Conservation (phyloP, 1,140 invertebrate genomes). For the Hypothenemus hampei region DNA sequence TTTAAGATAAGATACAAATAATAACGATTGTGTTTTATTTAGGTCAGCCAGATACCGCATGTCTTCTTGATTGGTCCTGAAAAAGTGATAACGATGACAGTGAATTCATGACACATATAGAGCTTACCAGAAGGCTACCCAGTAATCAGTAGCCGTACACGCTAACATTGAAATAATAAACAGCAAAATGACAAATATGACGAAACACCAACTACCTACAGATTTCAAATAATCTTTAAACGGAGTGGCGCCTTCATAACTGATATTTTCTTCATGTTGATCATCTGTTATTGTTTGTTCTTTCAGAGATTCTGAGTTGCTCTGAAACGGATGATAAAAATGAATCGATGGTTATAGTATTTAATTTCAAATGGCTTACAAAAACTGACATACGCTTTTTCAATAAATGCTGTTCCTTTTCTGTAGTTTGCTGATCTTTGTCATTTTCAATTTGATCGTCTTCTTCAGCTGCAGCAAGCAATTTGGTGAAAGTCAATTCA, state of each 20-base stretch:
- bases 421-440: too few species aligned
- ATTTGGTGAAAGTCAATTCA: conserved; percentile 54
- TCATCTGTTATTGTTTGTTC: conserved; percentile 21
- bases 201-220: conserved; percentile 55
- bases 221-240: conserved; percentile 58
- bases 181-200: conserved; percentile 50
- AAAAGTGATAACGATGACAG: too few species aligned
- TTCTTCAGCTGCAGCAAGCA: conserved; percentile 44
- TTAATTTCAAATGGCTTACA: conserved; percentile 8
- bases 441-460: conserved; percentile 43
- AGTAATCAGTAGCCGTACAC: conserved; percentile 70
- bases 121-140: conserved; percentile 67
- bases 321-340: conserved; percentile 3
- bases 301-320: conserved; percentile 12
- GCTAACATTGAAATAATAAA: conserved; percentile 50
- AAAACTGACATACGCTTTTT: conserved; percentile 10
- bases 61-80: conserved; percentile 38
- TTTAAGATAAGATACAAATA: not conserved
- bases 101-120: too few species aligned
- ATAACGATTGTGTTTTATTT: not conserved
- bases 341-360: not conserved
- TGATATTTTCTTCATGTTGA: conserved; percentile 20
- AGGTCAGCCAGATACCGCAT: conserved; percentile 14
- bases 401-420: conserved; percentile 18
- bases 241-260: conserved; percentile 18